phyloP scores from a whole-genome alignment of 2,113 vertebrate genomes.

The Nesogale talazaci region DNA sequence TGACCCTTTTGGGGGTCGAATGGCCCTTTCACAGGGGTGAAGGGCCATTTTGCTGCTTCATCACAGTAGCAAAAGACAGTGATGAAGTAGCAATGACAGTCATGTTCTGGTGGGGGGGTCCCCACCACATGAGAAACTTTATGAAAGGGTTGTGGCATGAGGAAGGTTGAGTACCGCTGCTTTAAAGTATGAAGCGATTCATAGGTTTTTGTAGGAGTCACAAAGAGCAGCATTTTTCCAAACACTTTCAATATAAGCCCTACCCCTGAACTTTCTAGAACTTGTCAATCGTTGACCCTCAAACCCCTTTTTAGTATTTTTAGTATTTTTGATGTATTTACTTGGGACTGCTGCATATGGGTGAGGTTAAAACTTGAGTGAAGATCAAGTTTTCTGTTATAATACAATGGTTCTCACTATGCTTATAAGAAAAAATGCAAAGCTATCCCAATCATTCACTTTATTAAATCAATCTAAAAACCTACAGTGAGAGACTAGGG shows the following conservation, averaged over 20 bases:
- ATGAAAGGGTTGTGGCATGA: no score
- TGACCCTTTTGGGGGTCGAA: no score
- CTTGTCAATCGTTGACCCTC: neutral
- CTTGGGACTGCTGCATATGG: neutral
- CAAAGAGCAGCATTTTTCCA: neutral
- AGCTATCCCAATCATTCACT: no score
- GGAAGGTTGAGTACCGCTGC: no score
- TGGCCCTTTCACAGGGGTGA: no score
- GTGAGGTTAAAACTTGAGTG: slow-evolving; percentile 20
- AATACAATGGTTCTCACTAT: no score
- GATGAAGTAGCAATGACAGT: no score
- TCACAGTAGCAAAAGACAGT: neutral
- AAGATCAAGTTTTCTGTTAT: neutral
- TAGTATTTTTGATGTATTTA: neutral
- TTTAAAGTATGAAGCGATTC: neutral
- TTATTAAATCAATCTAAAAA: slow-evolving; percentile 39
- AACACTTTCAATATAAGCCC: neutral
- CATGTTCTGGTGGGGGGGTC: no score
- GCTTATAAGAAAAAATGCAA: no score
- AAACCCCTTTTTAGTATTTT: neutral
- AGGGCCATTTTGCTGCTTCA: no score
- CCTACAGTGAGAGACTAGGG: neutral
- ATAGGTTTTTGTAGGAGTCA: neutral
- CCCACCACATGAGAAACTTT: no score
- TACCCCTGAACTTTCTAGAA: neutral